Evolutionary conservation across 2,797 vertebrate genomes (phyloP).

Genomic region (Sphenodon punctatus): DNA sequence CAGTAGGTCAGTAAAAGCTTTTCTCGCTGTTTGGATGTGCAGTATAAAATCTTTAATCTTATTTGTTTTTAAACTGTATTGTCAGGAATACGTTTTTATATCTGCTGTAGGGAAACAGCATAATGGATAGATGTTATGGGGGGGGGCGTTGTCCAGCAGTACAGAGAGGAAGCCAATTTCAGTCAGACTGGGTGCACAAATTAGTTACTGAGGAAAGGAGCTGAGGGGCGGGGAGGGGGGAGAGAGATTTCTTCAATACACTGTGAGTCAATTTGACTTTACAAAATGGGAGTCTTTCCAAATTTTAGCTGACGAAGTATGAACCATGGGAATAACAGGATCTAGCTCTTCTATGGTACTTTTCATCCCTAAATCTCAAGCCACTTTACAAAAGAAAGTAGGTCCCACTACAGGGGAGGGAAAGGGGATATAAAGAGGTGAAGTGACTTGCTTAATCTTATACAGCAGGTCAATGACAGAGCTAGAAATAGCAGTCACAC

Average conservation of each 20-base stretch:
- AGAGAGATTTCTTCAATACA: background rate
- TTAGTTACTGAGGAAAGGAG: rapidly evolving
- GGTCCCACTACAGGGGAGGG: background rate
- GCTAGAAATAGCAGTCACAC: background rate
- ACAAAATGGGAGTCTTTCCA: background rate
- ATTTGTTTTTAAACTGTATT: background rate
- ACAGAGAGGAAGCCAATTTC: background rate
- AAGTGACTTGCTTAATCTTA: background rate
- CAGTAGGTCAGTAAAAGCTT: conserved; percentile 20
- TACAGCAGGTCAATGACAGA: background rate
- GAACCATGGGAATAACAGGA: background rate
- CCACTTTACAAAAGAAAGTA: background rate
- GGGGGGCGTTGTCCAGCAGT: rapidly evolving
- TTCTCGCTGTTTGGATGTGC: background rate
- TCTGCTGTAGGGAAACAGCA: rapidly evolving
- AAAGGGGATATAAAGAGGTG: background rate
- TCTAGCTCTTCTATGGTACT: background rate
- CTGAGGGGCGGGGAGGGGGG: background rate
- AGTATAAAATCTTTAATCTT: background rate
- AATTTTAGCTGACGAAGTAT: background rate
- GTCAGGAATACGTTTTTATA: background rate
- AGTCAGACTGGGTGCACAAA: background rate
- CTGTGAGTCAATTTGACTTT: background rate
- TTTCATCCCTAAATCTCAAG: rapidly evolving
- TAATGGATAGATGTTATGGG: background rate